A percentile compares a stretch with the other conserved stretches of the same genome.
These are phyloP conservation scores for Saccostrea echinata DNA, from an alignment of 1,140 invertebrate genomes.

Conservation along the genomic window DNA sequence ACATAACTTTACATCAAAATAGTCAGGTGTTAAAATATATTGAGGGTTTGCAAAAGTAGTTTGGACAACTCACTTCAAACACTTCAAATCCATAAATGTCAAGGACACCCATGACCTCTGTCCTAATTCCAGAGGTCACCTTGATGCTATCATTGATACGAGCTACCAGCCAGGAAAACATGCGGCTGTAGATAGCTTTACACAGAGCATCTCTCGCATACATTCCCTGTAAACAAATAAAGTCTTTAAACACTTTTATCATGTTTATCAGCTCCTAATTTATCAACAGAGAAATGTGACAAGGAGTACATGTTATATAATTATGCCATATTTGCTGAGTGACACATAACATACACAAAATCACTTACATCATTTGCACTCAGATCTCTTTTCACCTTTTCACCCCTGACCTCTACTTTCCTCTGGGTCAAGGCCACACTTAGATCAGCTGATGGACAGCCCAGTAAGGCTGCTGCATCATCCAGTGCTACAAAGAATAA, in stretches of 20 bases:
- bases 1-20: neutral
- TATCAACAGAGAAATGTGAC: too few species aligned
- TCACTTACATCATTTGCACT: slow-evolving; percentile 83
- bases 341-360: neutral
- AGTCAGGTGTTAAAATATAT: neutral
- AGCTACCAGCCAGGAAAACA: slow-evolving; percentile 98
- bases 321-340: neutral
- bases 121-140: slow-evolving; percentile 96
- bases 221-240: slow-evolving; percentile 84
- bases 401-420: slow-evolving; percentile 79
- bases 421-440: slow-evolving; percentile 80
- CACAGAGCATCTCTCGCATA: slow-evolving; percentile 98
- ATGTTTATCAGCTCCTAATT: too few species aligned
- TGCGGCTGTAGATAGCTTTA: slow-evolving; percentile 96
- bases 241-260: too few species aligned
- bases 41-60: neutral
- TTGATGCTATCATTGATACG: slow-evolving; percentile 96
- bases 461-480: slow-evolving; percentile 83
- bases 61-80: slow-evolving; percentile 87
- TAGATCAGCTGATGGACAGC: slow-evolving; percentile 80
- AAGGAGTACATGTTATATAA: neutral
- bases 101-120: slow-evolving; percentile 92
- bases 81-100: slow-evolving; percentile 98
- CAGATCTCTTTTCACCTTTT: slow-evolving; percentile 84
- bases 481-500: slow-evolving; percentile 81